Evolutionary conservation across 2,113 vertebrate species (phyloP).

Genomic region (Melanostigma gelatinosum): DNA sequence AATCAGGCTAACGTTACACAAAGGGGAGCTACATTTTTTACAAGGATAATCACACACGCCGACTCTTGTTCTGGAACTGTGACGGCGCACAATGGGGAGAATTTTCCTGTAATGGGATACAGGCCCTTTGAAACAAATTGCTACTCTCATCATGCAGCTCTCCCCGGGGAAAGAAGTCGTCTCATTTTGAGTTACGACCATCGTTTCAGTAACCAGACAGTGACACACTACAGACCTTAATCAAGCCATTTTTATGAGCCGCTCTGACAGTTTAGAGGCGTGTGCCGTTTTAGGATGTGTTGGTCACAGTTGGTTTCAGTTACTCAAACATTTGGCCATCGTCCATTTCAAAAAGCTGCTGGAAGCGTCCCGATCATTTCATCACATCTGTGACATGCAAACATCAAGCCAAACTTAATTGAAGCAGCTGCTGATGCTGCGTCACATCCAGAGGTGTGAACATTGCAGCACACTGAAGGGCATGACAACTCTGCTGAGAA

Average conservation of each 20-base stretch:
- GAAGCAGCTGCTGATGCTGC: neutral
- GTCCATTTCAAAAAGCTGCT: neutral
- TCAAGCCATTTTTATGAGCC: conserved; percentile 21
- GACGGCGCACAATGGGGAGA: conserved; percentile 20
- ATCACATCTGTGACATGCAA: neutral
- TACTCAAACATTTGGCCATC: neutral
- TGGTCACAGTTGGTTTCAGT: conserved; percentile 10
- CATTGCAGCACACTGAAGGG: neutral
- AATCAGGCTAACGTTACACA: conserved; percentile 26
- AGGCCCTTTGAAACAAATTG: conserved; percentile 50
- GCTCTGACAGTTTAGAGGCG: conserved; percentile 8
- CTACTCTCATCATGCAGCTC: conserved; percentile 30
- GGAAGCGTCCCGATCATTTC: neutral
- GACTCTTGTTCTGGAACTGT: conserved; percentile 16
- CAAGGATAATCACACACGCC: conserved; percentile 48
- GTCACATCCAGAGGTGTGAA: neutral
- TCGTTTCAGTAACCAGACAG: conserved; percentile 44
- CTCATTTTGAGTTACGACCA: conserved; percentile 46
- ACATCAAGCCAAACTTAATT: neutral
- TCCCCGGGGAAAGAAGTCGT: conserved; percentile 4
- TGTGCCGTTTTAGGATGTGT: conserved; percentile 6
- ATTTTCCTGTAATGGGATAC: conserved; percentile 19
- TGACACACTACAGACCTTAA: conserved; percentile 45
- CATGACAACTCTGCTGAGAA: neutral
- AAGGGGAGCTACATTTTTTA: conserved; percentile 34